These are phyloP conservation scores for Ariolimax columbianus DNA, from an alignment of 2,888 invertebrate species.

Conservation along the genomic window DNA sequence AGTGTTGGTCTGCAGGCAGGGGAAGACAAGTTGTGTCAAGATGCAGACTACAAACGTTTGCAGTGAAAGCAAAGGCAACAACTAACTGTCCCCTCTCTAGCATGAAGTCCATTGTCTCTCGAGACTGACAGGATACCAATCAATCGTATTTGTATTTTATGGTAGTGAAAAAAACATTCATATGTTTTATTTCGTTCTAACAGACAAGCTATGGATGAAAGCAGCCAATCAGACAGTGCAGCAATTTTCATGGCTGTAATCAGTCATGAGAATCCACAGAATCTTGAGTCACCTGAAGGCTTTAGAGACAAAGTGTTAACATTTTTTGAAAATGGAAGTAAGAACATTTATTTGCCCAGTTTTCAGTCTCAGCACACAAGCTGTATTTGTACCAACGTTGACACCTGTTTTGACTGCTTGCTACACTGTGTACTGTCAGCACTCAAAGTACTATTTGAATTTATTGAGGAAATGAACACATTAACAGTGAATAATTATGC, in stretches of 20 bases:
- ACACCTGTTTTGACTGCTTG: conserved; percentile 1
- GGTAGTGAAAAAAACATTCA: no score
- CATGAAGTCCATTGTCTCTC: no score
- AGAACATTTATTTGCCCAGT: background rate
- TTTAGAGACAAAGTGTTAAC: background rate
- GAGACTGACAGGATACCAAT: no score
- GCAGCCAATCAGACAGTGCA: background rate
- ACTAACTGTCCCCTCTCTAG: no score
- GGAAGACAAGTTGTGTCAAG: no score
- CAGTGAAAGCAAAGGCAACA: no score
- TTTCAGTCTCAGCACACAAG: background rate
- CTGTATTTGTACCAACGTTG: background rate
- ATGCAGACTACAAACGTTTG: no score
- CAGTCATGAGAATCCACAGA: background rate
- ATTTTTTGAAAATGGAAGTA: conserved; percentile 1
- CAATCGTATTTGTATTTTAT: no score
- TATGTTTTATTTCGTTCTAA: background rate
- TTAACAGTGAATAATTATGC: background rate
- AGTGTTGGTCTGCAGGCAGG: no score
- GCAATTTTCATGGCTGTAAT: background rate
- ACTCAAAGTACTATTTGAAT: background rate
- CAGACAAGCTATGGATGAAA: background rate
- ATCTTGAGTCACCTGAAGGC: background rate
- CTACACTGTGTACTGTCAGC: background rate
- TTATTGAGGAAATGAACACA: background rate